These are phyloP conservation scores for Phenacoccus solenopsis DNA, from an alignment of 1,140 invertebrate genomes.

Conservation along the genomic window DNA sequence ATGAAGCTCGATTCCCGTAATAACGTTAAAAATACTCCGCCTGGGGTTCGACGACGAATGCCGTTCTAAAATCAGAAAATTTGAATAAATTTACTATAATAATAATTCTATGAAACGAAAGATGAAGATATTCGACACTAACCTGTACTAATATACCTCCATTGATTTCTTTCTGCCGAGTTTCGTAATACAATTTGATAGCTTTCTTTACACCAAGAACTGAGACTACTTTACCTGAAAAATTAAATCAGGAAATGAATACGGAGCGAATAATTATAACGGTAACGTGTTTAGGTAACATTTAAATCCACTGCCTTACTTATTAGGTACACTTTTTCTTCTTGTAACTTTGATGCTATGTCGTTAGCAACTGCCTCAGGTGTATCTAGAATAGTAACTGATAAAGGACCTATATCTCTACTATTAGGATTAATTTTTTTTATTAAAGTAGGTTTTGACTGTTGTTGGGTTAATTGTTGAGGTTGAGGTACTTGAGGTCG, in stretches of 20 bases:
- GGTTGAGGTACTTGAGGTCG: neutral
- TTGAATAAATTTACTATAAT: neutral
- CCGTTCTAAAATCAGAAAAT: neutral
- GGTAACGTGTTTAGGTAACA: too few species aligned
- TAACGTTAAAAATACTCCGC: neutral
- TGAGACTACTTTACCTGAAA: neutral
- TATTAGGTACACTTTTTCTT: constrained; percentile 1
- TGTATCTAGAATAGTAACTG: neutral
- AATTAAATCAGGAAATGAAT: neutral
- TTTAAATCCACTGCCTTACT: constrained; percentile 8
- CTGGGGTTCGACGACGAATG: neutral
- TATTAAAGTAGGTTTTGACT: neutral
- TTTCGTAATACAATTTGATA: neutral
- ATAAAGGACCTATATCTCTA: neutral
- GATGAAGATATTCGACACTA: neutral
- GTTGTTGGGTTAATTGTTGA: neutral
- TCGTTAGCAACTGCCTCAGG: neutral
- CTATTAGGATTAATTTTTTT: neutral
- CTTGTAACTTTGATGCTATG: neutral
- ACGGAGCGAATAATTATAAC: neutral
- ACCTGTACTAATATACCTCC: constrained; percentile 5
- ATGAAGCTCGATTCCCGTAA: neutral
- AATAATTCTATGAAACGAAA: neutral
- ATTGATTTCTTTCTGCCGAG: neutral
- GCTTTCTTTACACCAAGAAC: neutral